phyloP scores from a whole-genome alignment of 2,113 vertebrate genomes.

The Apodemus sylvaticus region DNA sequence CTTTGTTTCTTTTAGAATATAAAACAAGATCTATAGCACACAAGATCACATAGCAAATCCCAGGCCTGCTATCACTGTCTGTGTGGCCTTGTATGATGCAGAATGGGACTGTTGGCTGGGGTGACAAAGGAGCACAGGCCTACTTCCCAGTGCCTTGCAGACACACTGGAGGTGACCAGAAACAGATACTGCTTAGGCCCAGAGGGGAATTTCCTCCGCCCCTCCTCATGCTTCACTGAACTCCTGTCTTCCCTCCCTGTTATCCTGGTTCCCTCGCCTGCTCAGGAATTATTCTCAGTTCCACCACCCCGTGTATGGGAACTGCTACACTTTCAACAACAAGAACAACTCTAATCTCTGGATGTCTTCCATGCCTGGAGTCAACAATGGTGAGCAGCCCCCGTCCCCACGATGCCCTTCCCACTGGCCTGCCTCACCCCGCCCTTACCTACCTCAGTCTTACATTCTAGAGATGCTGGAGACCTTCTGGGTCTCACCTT shows the following conservation, averaged over 20 bases:
- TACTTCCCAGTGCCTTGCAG: background rate
- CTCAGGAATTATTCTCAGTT: conserved; percentile 88
- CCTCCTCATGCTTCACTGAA: background rate
- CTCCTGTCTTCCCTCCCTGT: background rate
- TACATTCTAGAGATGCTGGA: background rate
- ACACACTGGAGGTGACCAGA: background rate
- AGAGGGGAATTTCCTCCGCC: background rate
- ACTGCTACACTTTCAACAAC: conserved; percentile 90
- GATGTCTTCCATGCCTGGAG: conserved; percentile 87
- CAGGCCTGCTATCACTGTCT: background rate
- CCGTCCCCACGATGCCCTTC: background rate
- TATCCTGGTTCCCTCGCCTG: background rate
- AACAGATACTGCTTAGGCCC: background rate
- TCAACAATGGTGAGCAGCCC: conserved; percentile 84
- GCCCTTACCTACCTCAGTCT: background rate
- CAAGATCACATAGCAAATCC: background rate
- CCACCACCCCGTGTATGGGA: conserved; percentile 89
- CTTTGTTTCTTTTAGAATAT: background rate
- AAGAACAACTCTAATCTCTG: conserved; percentile 84
- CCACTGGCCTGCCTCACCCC: background rate
- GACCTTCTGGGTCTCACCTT: background rate
- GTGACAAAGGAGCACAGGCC: background rate
- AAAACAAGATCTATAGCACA: background rate
- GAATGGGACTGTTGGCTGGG: background rate
- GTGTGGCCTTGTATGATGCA: background rate